Base-by-base conservation (phyloP, 2,113 vertebrate species). In the Equus quagga region DNA sequence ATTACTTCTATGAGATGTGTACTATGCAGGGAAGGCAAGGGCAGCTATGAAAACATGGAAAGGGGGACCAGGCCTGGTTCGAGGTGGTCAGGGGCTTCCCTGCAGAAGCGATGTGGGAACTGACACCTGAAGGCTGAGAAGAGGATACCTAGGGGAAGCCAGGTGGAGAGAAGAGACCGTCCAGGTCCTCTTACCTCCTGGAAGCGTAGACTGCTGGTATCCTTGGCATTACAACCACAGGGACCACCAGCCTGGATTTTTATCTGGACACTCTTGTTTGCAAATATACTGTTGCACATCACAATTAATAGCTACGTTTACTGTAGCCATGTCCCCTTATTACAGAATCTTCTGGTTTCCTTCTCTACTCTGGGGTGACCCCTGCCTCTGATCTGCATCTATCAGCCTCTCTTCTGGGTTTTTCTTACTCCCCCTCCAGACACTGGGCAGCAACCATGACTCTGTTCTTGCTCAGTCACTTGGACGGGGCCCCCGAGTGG, bases 241-340 rank as follows among this genome's bases (percentile, higher is more conserved):
- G 11, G 19, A 72, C 49, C 62, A 84, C 15, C 70, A 51, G 49
- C 51, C 26, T 49, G 31, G 88, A 49, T 73, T 49, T 41, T 62
- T 49, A 46, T 62, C 56, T 54, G 72, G 85, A 70, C 21, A 28
- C 67, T 67, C 56, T 62, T 51, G 58, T 89, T 81, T 89, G 83
- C 75, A 82, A 62, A 83, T 31, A 69, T n/a, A 14, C 62, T 58
- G 24, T 10, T 75, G 54, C 44, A 69, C 69, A 36, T 36, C 76
- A 97, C 21, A 46, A 44, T 89, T 76, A 81, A n/a, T 18, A 69
- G 49, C 78, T 60, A 36, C 46, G 75, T 89, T 83, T 90, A 26
- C 56, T 86, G 17, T 56, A 75, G 49, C 6, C 51, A 56, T 62
- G 65, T 13, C 60, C 65, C 46, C 73, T 60, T 46, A 89, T 51